Evolutionary conservation across 1,140 invertebrate genomes (phyloP), one percentile per base, ranked within the genome.

Genomic region (Atta colombica): DNA sequence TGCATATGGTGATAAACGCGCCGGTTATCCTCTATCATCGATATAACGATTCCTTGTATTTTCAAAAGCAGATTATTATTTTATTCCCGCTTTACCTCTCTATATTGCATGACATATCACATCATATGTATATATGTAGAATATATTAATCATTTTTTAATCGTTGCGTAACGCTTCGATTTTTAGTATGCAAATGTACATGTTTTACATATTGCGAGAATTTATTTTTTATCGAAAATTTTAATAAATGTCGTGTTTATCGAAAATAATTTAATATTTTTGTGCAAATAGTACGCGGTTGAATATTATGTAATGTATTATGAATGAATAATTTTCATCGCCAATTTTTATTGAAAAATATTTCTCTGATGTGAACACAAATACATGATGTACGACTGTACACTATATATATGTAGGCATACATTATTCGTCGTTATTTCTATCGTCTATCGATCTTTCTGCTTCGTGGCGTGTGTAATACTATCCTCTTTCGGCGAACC

Each of bases 41-140:
- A 85, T 88, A 51, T 39, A 74, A 61, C 14, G 69, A 84, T 68
- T 74, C 25, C n/a, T 84, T 84, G 55, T 75, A 82, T 84, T 82
- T 74, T 74, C n/a, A 39, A 61, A n/a, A 74, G 39, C 69, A 28
- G 65, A 84, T 51, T 82, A 72, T 72, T 61, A 31, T 74, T 82
- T 60, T 25, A 31, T n/a, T 16, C 21, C 18, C 0, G 39, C 12
- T 7, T 28, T 8, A 28, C 63, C 25, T 58, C 7, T 69, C 51
- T 45, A 7, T 60, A 21, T 69, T 72, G 18, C 35, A 28, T 49
- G n/a, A 61, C 21, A 28, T 28, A 21, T n/a, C 61, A 14, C 12
- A 53, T 35, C 16, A 58, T 3, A 10, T n/a, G 31, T n/a, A 49
- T 31, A 28, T 14, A 3, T 51, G n/a, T 55, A 25, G 8, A 35